phyloP scores from a whole-genome alignment of 92 coral and sea anemone species.

The Bergia sp. region DNA sequence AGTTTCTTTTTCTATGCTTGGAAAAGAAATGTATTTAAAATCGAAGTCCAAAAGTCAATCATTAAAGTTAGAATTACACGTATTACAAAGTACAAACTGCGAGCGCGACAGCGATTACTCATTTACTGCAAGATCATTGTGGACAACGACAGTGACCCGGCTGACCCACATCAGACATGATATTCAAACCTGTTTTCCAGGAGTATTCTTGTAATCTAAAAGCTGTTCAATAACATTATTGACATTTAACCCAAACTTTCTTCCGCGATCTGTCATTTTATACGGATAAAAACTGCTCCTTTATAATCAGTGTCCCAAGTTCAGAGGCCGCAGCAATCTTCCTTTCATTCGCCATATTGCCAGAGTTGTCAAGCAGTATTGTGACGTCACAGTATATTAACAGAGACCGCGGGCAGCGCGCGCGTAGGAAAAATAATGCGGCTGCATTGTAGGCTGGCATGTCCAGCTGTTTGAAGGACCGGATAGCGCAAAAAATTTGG shows the following conservation, averaged over 20 bases:
- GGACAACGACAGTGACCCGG: not conserved
- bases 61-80: too few species aligned
- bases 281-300: not conserved
- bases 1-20: not conserved
- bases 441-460: too few species aligned
- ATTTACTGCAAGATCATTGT: not conserved
- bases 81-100: too few species aligned
- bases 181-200: constrained; percentile 59
- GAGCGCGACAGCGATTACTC: not conserved
- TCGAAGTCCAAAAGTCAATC: not conserved
- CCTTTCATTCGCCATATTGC: not conserved
- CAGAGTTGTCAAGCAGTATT: constrained; percentile 28
- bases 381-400: constrained; percentile 15
- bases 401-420: constrained; percentile 1
- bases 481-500: too few species aligned
- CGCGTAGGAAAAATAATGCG: too few species aligned
- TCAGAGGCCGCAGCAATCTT: not conserved
- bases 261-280: constrained; percentile 63
- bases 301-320: not conserved
- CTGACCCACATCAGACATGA: too few species aligned
- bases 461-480: too few species aligned
- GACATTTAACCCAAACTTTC: constrained; percentile 74
- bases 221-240: constrained; percentile 76
- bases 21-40: not conserved
- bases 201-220: constrained; percentile 77